Evolutionary conservation across 2,797 vertebrate species (phyloP), one percentile per base, ranked within the genome.

Genomic region (Falco naumanni): DNA sequence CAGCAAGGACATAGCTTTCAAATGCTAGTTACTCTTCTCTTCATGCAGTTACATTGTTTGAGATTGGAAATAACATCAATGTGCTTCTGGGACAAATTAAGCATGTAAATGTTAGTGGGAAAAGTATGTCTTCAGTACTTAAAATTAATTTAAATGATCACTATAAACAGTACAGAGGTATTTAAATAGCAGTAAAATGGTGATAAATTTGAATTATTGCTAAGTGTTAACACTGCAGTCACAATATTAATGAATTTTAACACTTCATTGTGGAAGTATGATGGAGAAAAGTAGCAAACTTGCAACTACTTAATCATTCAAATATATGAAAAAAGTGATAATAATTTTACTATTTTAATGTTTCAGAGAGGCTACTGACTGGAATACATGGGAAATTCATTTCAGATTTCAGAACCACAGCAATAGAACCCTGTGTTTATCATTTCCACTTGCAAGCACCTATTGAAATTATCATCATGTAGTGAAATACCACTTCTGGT

Each of bases 91-190:
- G 39, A 91, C 7, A 94, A 86, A 72, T 53, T 63, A 63, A 74
- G 39, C 2, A 18, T 48, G 8, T n/a, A 79, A 51, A 9, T 50
- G 5, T 28, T 90, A 80, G 10, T 64, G 29, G 13, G 6, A 70
- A 92, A 93, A 92, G 2, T 31, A 56, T 43, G 28, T 43, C 29
- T 77, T 85, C 48, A 54, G 26, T 26, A 76, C 15, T 41, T 56
- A 13, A 17, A 95, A 89, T 86, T 95, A 65, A 81, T 89, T 95
- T 64, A 88, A 86, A 78, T 94, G 87, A 76, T 89, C 20, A n/a
- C n/a, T 75, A 25, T 63, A 31, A 95, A 84, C 9, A 50, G 6
- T 79, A 71, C 13, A 68, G 5, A 76, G 19, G 3, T 77, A 31
- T 70, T 92, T 74, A 97, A 93, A 60, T 54, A 26, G 37, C 74